Conservation (phyloP, 2,888 invertebrate species). For the Hecatera dysodea region DNA sequence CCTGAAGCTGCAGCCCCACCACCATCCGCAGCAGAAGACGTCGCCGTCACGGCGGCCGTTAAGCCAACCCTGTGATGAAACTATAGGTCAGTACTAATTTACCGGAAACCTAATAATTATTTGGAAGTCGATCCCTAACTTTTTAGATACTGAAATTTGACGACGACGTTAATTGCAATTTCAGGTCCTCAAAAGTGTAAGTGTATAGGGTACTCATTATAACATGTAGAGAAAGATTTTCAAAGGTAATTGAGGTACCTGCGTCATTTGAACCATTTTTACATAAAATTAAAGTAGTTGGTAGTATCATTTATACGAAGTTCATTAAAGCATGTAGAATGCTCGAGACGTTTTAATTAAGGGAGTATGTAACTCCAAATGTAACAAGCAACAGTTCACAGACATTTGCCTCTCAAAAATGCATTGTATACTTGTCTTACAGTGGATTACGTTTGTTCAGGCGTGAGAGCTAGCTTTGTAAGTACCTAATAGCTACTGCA, state of each 20-base stretch:
- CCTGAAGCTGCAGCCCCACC: slow-evolving; percentile 89
- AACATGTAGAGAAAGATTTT: no score
- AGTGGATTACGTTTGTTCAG: neutral
- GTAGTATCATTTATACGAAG: neutral
- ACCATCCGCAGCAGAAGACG: slow-evolving; percentile 79
- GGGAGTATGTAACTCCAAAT: neutral
- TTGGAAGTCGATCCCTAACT: neutral
- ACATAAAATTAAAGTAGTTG: neutral
- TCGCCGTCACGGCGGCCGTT: slow-evolving; percentile 86
- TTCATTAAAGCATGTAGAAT: neutral
- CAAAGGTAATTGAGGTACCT: no score
- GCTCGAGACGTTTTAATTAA: neutral
- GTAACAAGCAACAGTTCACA: neutral
- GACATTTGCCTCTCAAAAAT: neutral
- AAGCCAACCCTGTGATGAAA: slow-evolving; percentile 85
- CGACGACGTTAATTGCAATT: no score
- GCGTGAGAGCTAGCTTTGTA: neutral
- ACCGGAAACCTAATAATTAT: neutral
- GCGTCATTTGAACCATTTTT: neutral
- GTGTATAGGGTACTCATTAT: no score
- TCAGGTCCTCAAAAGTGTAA: no score
- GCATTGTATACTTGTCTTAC: neutral
- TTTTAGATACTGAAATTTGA: no score
- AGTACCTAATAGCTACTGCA: neutral
- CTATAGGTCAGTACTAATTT: slow-evolving; percentile 85